Base-by-base conservation (phyloP, 2,797 vertebrate species). In the Notolepis coatsorum region DNA sequence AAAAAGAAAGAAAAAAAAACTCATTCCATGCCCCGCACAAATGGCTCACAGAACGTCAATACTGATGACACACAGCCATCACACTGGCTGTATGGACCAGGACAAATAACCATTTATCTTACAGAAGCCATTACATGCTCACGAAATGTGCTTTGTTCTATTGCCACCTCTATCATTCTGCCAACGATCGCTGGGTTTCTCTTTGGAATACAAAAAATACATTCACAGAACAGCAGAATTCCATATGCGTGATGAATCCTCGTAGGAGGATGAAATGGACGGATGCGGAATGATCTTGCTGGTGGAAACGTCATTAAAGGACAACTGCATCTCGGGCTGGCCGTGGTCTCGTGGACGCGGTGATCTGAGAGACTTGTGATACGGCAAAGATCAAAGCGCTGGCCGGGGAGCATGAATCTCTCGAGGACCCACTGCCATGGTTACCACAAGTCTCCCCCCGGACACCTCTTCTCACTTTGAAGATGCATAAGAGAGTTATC, bases 11-110 rank as follows among this genome's bases (percentile, higher is more conserved):
- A n/a, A n/a, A n/a, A n/a, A n/a, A 47, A 46, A 33, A 64, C 39
- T 54, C 41, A 64, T 15, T 42, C 43, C 45, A 31, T 43, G 20
- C 37, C 39, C 21, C 56, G 23, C 48, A 61, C 51, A 54, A 49
- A 45, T 24, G 45, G 62, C 49, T 47, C 63, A 70, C 50, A 65
- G 55, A 71, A 66, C 23, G 31, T 79, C 69, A 76, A 76, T 74
- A 78, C 37, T 51, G 65, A 45, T 68, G 33, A 55, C 49, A 58
- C 39, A 39, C 31, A 71, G 65, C 71, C 51, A 49, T 73, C 61
- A 75, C 25, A 30, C 4, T 35, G 58, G 67, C 73, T 48, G 39
- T 47, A 49, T 10, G 17, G 51, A 35, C 28, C 4, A 58, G 45
- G n/a, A 60, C 49, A 64, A 68, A 75, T 55, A 55, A 61, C 51